Percentiles rank a stretch among this genome's conserved stretches.
phyloP scores from a whole-genome alignment of 2,113 vertebrate genomes.

The Austrofundulus limnaeus region DNA sequence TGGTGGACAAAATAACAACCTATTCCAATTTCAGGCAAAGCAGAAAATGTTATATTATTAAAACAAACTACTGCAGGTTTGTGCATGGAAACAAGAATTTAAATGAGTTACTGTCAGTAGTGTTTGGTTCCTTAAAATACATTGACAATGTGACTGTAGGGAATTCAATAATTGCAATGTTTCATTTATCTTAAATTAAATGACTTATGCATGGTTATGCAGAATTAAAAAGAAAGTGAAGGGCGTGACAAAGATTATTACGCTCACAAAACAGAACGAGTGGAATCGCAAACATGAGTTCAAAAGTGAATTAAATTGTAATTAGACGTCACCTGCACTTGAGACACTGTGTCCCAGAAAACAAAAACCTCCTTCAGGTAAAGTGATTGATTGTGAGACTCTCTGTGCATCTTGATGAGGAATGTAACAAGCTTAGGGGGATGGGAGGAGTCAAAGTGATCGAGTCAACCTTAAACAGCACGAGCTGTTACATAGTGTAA shows the following conservation, averaged over 20 bases:
- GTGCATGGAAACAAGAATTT: not conserved
- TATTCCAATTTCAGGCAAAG: not conserved
- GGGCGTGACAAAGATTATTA: not conserved
- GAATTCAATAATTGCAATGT: not conserved
- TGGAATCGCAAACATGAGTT: not conserved
- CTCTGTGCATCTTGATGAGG: not conserved
- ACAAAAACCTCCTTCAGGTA: not conserved
- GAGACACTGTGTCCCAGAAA: not conserved
- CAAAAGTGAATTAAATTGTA: not conserved
- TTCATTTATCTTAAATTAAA: not conserved
- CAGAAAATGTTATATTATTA: not conserved
- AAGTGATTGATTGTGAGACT: not conserved
- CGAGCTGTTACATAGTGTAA: too few relatives aligned
- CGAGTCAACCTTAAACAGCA: too few relatives aligned
- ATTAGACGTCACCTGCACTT: not conserved
- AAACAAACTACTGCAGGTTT: slow-evolving; percentile 2
- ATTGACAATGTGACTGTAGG: not conserved
- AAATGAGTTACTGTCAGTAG: not conserved
- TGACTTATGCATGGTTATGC: not conserved
- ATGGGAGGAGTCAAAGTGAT: too few relatives aligned
- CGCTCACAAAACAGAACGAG: not conserved
- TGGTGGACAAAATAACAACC: slow-evolving; percentile 23
- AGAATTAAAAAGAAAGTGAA: not conserved
- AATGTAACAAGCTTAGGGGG: not conserved
- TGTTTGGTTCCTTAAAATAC: not conserved